phyloP scores from a whole-genome alignment of 1,140 invertebrate species.

The Nomia melanderi region DNA sequence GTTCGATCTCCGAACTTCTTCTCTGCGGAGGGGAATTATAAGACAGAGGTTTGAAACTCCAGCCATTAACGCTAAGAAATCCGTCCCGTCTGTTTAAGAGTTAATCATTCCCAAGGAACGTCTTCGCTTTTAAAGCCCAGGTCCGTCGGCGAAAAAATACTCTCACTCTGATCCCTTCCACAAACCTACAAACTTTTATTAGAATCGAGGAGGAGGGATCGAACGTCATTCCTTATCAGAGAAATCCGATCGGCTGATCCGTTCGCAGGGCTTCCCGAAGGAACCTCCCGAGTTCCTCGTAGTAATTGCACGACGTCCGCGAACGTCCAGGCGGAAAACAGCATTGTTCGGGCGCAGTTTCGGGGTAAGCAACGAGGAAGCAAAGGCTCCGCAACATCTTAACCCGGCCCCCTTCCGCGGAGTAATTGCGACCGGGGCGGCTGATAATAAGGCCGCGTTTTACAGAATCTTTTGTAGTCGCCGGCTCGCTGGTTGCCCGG shows the following conservation, averaged over 20 bases:
- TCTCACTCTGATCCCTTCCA: too few species aligned
- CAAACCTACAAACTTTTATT: too few species aligned
- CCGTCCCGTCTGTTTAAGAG: too few species aligned
- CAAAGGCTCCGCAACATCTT: neutral
- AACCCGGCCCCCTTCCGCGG: neutral
- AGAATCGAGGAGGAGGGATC: too few species aligned
- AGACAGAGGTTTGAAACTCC: too few species aligned
- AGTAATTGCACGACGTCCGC: constrained; percentile 19
- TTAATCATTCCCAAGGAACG: too few species aligned
- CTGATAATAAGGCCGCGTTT: constrained; percentile 32
- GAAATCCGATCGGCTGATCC: neutral
- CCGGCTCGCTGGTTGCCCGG: neutral
- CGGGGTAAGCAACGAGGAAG: neutral
- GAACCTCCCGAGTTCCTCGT: constrained; percentile 9
- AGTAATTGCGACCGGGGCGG: constrained; percentile 44
- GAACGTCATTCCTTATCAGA: too few species aligned
- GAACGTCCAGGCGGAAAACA: neutral
- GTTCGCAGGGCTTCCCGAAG: neutral
- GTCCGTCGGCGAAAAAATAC: too few species aligned
- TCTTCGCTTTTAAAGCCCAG: too few species aligned
- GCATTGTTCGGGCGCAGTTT: constrained; percentile 8
- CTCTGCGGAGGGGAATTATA: too few species aligned
- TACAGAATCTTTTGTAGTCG: neutral
- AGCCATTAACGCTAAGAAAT: too few species aligned
- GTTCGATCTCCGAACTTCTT: too few species aligned